Base-by-base conservation (phyloP, 2,888 invertebrate genomes). In the Ecliptopera silaceata region DNA sequence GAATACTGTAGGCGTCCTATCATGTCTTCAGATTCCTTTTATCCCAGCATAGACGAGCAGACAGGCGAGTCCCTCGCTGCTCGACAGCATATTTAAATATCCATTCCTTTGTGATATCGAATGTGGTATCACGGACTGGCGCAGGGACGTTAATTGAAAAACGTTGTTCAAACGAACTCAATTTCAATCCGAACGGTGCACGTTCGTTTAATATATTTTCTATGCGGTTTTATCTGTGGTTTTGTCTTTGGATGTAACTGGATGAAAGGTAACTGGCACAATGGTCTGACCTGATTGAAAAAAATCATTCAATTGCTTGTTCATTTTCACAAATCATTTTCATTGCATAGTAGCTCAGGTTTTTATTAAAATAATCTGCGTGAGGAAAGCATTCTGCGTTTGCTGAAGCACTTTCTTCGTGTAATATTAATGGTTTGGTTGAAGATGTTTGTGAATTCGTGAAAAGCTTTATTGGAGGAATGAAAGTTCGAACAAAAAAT, bases 101-200 rank as follows among this genome's bases (percentile, higher is more conserved):
- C 20, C 20, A 20, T 72, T 72, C 70, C 65, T 76, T 76, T 76
- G 69, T 75, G 57, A 57, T 42, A 18, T 64, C 60, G 60, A 65
- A 65, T 64, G 53, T 38, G 61, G 57, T 68, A 73, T 75, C 69
- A 63, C 59, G 60, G 58, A 62, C 61, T 62, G 58, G 68, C 64
- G 61, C 73, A 69, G 76, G 64, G 66, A 65, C 80, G 76, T 84
- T 85, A 86, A 86, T 86, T 84, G 82, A 76, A 84, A 80, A 79
- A 76, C 74, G 76, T 72, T 72, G 70, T 60, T 70, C 77, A 72
- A 79, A 81, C 56, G 67, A 74, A 80, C 76, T 71, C 80, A 77
- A 82, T 82, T 84, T 77, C 73, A 77, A 72, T 75, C 74, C 64
- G 67, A 63, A 67, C 66, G 54, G 44, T 65, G 61, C 54, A 56